These are phyloP conservation scores for Troides aeacus DNA, from an alignment of 2,888 invertebrate genomes.

Conservation along the genomic window DNA sequence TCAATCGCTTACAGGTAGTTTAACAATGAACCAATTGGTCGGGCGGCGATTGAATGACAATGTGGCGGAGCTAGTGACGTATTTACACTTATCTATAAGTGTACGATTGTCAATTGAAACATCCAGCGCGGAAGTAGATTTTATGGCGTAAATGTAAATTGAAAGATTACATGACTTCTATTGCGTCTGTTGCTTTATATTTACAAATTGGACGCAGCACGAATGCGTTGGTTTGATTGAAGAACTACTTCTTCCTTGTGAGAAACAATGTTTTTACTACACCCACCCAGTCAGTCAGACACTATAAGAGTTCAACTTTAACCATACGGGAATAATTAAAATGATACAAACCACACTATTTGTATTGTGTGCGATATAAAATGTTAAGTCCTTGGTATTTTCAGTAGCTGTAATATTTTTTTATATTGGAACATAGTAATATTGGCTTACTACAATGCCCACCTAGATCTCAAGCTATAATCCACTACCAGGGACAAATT, in stretches of 20 bases:
- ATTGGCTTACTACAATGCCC: too few relatives aligned
- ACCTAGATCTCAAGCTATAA: too few relatives aligned
- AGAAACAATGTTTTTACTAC: background rate
- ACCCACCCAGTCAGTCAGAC: background rate
- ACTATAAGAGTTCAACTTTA: too few relatives aligned
- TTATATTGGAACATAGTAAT: too few relatives aligned
- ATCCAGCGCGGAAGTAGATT: slow-evolving; percentile 22
- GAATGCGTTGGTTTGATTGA: background rate
- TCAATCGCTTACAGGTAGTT: slow-evolving; percentile 14
- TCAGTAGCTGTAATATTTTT: too few relatives aligned
- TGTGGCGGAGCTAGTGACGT: slow-evolving; percentile 18
- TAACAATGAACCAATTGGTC: slow-evolving; percentile 23
- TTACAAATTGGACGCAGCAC: background rate
- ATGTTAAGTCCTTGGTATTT: too few relatives aligned
- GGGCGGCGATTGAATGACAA: slow-evolving; percentile 21
- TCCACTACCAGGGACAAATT: too few relatives aligned
- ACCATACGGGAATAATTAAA: too few relatives aligned
- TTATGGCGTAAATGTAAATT: slow-evolving; percentile 24
- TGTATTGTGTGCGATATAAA: too few relatives aligned
- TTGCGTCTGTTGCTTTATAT: slow-evolving; percentile 1
- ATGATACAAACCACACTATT: too few relatives aligned
- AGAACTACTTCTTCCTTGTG: background rate
- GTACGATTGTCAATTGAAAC: slow-evolving; percentile 10
- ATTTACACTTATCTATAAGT: background rate
- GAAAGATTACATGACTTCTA: slow-evolving; percentile 19